Conservation (phyloP, 2,113 vertebrate species). For the Semicossyphus pulcher region DNA sequence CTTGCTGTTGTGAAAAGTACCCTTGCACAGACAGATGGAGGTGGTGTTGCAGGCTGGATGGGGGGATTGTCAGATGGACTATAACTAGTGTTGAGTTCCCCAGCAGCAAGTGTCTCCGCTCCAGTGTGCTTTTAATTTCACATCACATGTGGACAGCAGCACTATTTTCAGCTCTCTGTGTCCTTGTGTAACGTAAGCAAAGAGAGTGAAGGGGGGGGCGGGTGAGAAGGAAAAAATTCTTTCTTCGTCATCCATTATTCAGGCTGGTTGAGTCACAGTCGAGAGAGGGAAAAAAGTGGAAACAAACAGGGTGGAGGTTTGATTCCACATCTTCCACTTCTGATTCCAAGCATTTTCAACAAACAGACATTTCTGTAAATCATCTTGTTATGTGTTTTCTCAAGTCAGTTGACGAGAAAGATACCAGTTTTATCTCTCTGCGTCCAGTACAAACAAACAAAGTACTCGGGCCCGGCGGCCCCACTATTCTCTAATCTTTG, state of each 20-base stretch:
- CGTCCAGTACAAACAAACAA: not conserved
- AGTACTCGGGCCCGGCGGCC: not conserved
- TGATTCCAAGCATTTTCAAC: constrained; percentile 12
- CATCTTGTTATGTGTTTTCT: not conserved
- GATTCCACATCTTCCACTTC: not conserved
- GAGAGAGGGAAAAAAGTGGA: constrained; percentile 32
- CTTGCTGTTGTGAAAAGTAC: constrained; percentile 61
- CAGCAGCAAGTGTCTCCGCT: constrained; percentile 63
- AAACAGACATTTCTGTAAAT: not conserved
- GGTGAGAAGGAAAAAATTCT: constrained; percentile 30
- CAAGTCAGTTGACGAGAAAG: not conserved
- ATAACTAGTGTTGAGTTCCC: constrained; percentile 61
- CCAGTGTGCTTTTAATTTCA: constrained; percentile 75
- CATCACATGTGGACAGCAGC: constrained; percentile 58
- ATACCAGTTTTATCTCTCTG: not conserved
- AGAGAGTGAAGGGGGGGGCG: constrained; percentile 35
- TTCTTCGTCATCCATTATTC: constrained; percentile 77
- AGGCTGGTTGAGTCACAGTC: constrained; percentile 68
- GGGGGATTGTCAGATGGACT: constrained; percentile 61
- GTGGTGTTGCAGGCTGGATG: constrained; percentile 56
- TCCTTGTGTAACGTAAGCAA: constrained; percentile 66
- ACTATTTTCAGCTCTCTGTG: constrained; percentile 75
- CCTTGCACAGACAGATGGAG: constrained; percentile 59
- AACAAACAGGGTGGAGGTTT: constrained; percentile 25
- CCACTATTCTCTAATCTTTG: too few species aligned